Base-by-base conservation (phyloP, 2,888 invertebrate species). In the Embidobia sp. region DNA sequence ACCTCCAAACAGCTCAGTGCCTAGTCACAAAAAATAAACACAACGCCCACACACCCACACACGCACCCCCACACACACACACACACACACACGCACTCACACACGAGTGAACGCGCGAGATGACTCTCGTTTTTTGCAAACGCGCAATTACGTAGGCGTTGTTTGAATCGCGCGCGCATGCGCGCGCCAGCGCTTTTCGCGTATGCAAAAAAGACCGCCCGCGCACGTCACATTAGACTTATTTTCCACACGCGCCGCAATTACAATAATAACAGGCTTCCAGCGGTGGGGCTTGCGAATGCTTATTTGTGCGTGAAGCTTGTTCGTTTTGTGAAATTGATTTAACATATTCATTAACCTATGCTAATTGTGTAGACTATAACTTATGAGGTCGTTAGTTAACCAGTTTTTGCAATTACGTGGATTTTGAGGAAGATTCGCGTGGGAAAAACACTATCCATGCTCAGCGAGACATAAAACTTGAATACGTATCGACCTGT, bases 271-370 rank as follows among this genome's bases (percentile, higher is more conserved):
- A 88, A 88, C 86, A 87, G 87, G 83, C 83, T 85, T 84, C 79
- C 81, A 67, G 42, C 49, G 37, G 79, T 70, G 78, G 77, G 73
- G 77, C 82, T 82, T 82, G 73, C 75, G 79, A 78, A 78, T 79
- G 77, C 70, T 81, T 81, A 80, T 81, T 82, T 83, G 79, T 80
- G 78, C 80, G 70, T 76, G 78, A 73, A 79, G 67, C 82, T 80
- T 79, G 84, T 82, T 84, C 83, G 85, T 85, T 88, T 87, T 85
- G 80, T 82, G 78, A 86, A 86, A 89, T 87, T 87, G 87, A 88
- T 88, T 88, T 87, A 87, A 88, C 87, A 85, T 87, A 87, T 88
- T 89, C 88, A 88, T 88, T 88, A 87, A 85, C 76, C 84, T 88
- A 86, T 87, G 88, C 86, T 86, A 88, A 88, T 88, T 75, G 73